phyloP scores from a whole-genome alignment of 2,113 vertebrate species.

The Pseudolaguvia tuberculata region DNA sequence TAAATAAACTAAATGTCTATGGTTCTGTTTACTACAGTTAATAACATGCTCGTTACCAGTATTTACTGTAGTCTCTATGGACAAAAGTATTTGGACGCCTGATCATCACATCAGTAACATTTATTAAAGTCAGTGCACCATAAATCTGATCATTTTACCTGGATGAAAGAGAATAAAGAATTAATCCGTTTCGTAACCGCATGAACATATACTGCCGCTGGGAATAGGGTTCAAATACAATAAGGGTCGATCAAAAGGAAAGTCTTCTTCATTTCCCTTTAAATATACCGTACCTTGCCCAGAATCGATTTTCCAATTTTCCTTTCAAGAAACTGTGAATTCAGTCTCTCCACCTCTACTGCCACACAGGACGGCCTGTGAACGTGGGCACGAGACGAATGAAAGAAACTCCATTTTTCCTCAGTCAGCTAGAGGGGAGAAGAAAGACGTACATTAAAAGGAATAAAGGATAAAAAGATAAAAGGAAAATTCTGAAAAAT shows the following conservation, averaged over 20 bases:
- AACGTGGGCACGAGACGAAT: constrained; percentile 81
- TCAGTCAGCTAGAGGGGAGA: constrained; percentile 71
- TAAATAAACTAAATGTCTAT: too few species aligned
- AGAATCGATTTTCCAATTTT: constrained; percentile 92
- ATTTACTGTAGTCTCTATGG: background rate
- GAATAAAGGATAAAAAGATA: background rate
- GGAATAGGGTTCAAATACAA: too few species aligned
- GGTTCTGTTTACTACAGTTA: background rate
- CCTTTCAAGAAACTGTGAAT: constrained; percentile 76
- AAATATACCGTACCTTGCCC: constrained; percentile 77
- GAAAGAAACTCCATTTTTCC: constrained; percentile 90
- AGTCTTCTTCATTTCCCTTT: too few species aligned
- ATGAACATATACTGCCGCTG: too few species aligned
- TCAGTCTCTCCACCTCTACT: constrained; percentile 87
- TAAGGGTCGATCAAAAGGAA: too few species aligned
- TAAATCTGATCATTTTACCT: too few species aligned
- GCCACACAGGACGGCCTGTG: constrained; percentile 85
- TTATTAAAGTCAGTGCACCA: too few species aligned
- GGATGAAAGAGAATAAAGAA: too few species aligned
- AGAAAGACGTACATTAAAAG: background rate
- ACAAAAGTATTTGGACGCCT: too few species aligned
- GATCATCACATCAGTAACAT: too few species aligned
- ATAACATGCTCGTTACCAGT: background rate
- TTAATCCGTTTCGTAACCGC: too few species aligned
- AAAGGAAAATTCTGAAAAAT: background rate